Percentiles rank a stretch among this genome's conserved stretches.
These are phyloP conservation scores for Kryphioiulus occultus DNA, from an alignment of 2,888 invertebrate species.

Conservation along the genomic window DNA sequence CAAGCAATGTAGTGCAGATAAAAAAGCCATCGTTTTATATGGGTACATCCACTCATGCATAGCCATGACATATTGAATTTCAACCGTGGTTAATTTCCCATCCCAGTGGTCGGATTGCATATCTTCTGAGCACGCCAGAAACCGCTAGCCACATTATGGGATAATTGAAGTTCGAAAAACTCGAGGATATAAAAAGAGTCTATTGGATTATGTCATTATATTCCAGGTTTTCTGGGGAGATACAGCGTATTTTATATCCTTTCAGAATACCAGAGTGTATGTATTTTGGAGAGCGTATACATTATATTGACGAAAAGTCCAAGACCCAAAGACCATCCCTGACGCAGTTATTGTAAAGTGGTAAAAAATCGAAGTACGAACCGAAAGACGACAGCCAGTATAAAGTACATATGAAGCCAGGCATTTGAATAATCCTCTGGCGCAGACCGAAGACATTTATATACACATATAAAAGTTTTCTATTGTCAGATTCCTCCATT, in stretches of 20 bases:
- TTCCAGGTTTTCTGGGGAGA: not conserved
- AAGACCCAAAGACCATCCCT: not conserved
- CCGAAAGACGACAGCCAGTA: not conserved
- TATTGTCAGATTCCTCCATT: constrained; percentile 25
- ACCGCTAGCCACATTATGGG: constrained; percentile 1
- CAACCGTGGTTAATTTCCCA: not conserved
- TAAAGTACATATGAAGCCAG: constrained; percentile 8
- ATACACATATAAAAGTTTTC: constrained; percentile 20
- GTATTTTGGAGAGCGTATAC: not conserved
- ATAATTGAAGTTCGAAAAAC: not conserved
- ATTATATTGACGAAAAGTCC: constrained; percentile 14
- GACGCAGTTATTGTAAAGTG: not conserved
- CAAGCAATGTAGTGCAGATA: not conserved
- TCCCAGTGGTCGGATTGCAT: not conserved
- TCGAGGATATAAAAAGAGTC: not conserved
- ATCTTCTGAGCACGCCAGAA: not conserved
- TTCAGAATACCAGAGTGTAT: not conserved
- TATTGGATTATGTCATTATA: constrained; percentile 12
- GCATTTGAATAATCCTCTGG: constrained; percentile 18
- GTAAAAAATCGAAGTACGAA: constrained; percentile 4
- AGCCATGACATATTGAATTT: constrained; percentile 26
- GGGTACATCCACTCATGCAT: constrained; percentile 10
- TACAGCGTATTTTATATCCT: not conserved
- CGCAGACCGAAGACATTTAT: constrained; percentile 26
- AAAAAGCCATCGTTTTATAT: not conserved